Conservation (phyloP, 2,888 invertebrate genomes). For the Trichogramma dendrolimi region DNA sequence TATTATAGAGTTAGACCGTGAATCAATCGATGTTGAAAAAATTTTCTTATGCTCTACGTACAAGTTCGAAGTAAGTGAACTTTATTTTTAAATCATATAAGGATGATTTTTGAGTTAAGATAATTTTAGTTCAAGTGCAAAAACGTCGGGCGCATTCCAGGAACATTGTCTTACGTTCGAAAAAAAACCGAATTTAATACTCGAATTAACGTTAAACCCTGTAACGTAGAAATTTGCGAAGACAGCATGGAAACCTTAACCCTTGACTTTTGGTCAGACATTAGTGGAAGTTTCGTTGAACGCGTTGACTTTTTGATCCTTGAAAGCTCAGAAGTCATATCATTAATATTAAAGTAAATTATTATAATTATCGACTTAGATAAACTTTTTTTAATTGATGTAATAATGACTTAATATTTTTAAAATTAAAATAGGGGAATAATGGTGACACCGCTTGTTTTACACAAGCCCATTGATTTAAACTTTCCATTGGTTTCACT, state of each 20-base stretch:
- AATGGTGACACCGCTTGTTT: constrained; percentile 56
- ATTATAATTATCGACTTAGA: not conserved
- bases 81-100: not conserved
- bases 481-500: too few species aligned
- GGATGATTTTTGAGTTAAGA: not conserved
- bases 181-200: constrained; percentile 58
- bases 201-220: constrained; percentile 55
- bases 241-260: constrained; percentile 56
- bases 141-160: constrained; percentile 59
- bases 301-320: constrained; percentile 58
- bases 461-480: too few species aligned
- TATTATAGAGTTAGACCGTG: constrained; percentile 56
- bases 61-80: constrained; percentile 56
- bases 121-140: constrained; percentile 37
- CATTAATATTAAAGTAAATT: constrained; percentile 59
- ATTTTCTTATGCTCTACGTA: constrained; percentile 60
- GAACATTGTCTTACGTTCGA: constrained; percentile 55
- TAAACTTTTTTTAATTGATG: not conserved
- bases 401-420: constrained; percentile 4
- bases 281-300: constrained; percentile 62
- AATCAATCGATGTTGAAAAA: constrained; percentile 57
- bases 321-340: constrained; percentile 58
- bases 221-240: constrained; percentile 52
- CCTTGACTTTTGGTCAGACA: constrained; percentile 58
- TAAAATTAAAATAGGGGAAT: constrained; percentile 56